Evolutionary conservation across 2,113 vertebrate species (phyloP).

Genomic region (Gopherus flavomarginatus): DNA sequence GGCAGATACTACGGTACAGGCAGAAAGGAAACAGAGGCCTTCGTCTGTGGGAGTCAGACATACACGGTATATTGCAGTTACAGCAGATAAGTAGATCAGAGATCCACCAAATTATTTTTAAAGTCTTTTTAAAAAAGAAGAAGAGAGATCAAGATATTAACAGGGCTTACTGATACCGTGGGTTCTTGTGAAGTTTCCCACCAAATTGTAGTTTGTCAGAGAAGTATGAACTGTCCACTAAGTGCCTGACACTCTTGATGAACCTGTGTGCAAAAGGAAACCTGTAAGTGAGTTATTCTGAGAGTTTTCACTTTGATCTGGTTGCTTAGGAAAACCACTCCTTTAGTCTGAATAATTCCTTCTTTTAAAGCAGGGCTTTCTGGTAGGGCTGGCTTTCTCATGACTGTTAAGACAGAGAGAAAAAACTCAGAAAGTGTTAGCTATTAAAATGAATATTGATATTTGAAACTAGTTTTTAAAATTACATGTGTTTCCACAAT

Average conservation of each 20-base stretch:
- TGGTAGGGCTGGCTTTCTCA: neutral
- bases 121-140: neutral
- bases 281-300: conserved; percentile 73
- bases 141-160: neutral
- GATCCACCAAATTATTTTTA: conserved; percentile 64
- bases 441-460: neutral
- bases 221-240: conserved; percentile 69
- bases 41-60: conserved; percentile 79
- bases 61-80: conserved; percentile 64
- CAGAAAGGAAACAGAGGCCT: conserved; percentile 83
- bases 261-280: conserved; percentile 80
- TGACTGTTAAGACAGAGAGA: conserved; percentile 3
- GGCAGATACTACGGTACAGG: conserved; percentile 92
- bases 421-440: conserved; percentile 38
- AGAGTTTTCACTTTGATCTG: conserved; percentile 77
- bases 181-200: conserved; percentile 67
- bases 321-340: conserved; percentile 73
- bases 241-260: conserved; percentile 41
- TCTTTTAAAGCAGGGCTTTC: conserved; percentile 71
- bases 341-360: conserved; percentile 73
- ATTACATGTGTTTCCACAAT: neutral
- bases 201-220: conserved; percentile 59
- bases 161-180: conserved; percentile 38
- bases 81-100: conserved; percentile 73
- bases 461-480: neutral